These are phyloP conservation scores for Tetrax tetrax DNA, from an alignment of 2,113 vertebrate species.

Conservation along the genomic window DNA sequence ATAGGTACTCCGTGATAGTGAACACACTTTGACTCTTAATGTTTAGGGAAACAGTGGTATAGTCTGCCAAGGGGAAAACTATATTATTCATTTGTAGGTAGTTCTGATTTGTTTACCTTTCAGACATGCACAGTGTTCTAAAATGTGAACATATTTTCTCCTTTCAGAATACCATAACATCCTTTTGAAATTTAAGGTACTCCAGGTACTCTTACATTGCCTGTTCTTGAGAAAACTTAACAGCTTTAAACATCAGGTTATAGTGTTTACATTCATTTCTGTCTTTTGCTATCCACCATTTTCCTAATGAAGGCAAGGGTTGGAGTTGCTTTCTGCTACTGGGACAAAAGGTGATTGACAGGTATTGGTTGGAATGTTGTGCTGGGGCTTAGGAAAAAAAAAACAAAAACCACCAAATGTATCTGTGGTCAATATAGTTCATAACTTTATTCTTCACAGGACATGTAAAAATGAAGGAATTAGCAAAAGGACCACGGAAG, in stretches of 20 bases:
- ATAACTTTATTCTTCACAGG: not conserved
- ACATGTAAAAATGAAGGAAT: not conserved
- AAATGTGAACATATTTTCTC: not conserved
- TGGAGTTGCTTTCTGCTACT: not conserved
- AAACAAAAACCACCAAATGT: not conserved
- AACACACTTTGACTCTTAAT: not conserved
- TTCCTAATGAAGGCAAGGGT: not conserved
- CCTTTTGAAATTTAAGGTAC: not conserved
- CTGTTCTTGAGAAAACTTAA: not conserved
- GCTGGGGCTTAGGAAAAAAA: not conserved
- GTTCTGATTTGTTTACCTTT: conserved; percentile 5
- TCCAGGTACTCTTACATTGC: not conserved
- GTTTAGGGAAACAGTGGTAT: not conserved
- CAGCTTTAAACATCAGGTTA: not conserved
- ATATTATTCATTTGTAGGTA: conserved; percentile 11
- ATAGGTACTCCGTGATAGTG: not conserved
- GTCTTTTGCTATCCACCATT: not conserved
- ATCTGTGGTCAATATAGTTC: not conserved
- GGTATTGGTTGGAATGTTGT: not conserved
- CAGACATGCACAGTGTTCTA: not conserved
- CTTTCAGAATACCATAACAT: not conserved
- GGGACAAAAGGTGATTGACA: not conserved
- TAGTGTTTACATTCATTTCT: not conserved
- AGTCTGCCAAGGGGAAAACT: not conserved
- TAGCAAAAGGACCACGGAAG: not conserved